These are phyloP conservation scores for Hydrolagus colliei DNA, from an alignment of 2,797 vertebrate species.

Conservation along the genomic window DNA sequence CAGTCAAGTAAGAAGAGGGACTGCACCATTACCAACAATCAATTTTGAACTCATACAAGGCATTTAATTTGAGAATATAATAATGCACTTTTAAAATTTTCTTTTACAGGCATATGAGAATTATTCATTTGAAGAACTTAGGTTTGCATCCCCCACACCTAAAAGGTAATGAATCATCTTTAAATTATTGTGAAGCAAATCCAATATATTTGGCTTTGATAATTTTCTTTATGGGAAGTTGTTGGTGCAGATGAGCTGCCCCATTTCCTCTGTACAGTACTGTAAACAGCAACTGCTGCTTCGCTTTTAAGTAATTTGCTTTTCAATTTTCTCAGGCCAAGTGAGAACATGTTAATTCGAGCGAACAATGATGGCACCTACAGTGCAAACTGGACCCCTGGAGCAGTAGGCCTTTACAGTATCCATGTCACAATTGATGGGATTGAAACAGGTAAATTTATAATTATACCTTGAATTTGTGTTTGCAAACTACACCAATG, in stretches of 20 bases:
- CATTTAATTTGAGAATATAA: neutral
- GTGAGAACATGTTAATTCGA: constrained; percentile 98
- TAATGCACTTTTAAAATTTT: neutral
- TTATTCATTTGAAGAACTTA: constrained; percentile 97
- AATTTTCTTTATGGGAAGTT: too few relatives aligned
- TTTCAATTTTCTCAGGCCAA: constrained; percentile 67
- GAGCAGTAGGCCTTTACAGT: constrained; percentile 94
- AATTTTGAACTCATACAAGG: neutral
- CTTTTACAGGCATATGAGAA: constrained; percentile 84
- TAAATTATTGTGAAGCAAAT: neutral
- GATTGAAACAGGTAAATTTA: constrained; percentile 85
- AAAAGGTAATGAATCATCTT: constrained; percentile 69
- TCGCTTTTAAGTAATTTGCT: neutral
- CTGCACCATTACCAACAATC: neutral
- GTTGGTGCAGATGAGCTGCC: too few relatives aligned
- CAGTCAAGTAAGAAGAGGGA: too few relatives aligned
- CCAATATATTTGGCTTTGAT: neutral
- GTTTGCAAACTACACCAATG: neutral
- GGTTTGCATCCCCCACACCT: constrained; percentile 94
- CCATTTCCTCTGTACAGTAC: too few relatives aligned
- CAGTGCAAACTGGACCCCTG: constrained; percentile 97
- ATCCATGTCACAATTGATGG: constrained; percentile 97
- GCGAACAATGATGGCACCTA: constrained; percentile 98
- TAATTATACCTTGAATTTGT: neutral
- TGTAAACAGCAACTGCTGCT: neutral